Evolutionary conservation across 2,113 vertebrate species (phyloP), one percentile per base, ranked within the genome.

Genomic region (Macroglossus sobrinus): DNA sequence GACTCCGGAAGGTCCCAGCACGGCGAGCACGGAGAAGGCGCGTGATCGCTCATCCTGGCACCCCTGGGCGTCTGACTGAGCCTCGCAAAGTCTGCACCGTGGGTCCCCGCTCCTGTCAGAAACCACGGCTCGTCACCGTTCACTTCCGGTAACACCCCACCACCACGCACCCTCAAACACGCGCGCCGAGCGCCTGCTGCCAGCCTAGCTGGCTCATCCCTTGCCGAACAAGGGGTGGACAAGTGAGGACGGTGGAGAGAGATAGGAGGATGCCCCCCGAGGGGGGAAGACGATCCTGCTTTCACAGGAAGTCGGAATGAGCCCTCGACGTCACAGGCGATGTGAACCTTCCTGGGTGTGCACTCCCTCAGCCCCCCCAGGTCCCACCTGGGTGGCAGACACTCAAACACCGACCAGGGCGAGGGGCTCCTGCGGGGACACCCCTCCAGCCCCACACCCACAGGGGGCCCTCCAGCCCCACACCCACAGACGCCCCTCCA

Each of bases 271-370:
- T 19, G 7, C 21, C 26, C 45, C 3, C 28, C 26, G 4, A 0
- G 0, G 3, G n/a, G n/a, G 4, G 22, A 53, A 9, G 12, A 53
- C 2, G 0, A 14, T 1, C 1, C 0, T 0, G 7, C 13, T 15
- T 12, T 40, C 76, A 47, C 0, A 1, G 43, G 21, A 64, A 16
- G 5, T 19, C 10, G 5, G 19, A 55, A 5, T 2, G 24, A 55
- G 33, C 19, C 12, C 16, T 16, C 2, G 59, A 45, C 55, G 10
- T 61, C 4, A 9, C 4, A 22, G 13, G 35, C 11, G 2, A 19
- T 35, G 7, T 45, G 28, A 6, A 47, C 21, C 43, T 59, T 63
- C 64, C 40, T 14, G 3, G 26, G 19, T 28, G 11, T 16, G 19
- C 8, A 4, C 18, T 50, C 26, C 18, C 2, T 15, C 6, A 12